Base-by-base conservation (phyloP, 2,113 vertebrate genomes). In the Cephalopterus ornatus region DNA sequence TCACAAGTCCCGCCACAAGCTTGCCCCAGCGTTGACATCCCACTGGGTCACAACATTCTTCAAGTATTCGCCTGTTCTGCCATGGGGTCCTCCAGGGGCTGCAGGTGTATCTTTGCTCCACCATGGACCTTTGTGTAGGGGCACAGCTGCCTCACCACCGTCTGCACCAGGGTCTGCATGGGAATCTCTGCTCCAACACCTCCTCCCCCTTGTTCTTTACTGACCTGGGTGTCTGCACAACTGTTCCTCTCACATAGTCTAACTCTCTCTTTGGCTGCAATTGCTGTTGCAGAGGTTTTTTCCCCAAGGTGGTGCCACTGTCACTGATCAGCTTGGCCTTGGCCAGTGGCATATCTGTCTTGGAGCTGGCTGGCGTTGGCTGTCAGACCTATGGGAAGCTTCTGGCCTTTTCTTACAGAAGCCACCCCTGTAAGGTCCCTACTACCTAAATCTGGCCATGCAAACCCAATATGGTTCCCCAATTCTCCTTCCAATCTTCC, bases 81-180 rank as follows among this genome's bases (percentile, higher is more conserved):
- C 1, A 0, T 56, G 33, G 15, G 19, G 14, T 37, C 42, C 30
- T 74, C n/a, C 15, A 14, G 0, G 1, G 49, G 21, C 30, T 66
- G 50, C 59, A 53, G 22, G 26, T 59, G 21, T 14, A 22, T 13
- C 18, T 44, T 33, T 83, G 55, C 28, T 52, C 37, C 14, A 8
- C 14, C 21, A 7, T 41, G 37, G 17, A 32, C 24, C 12, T 39
- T 10, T 35, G 1, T 35, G 39, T 50, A 32, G 44, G 37, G 24
- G 62, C 7, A 23, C 49, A 76, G 33, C 63, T 77, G 26, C 22
- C 50, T 65, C 42, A 23, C 23, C 53, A 2, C 33, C 18, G 41
- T 22, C 50, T 72, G 20, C 37, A 33, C 37, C 75, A 41, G 4
- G 18, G 26, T 19, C 46, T 71, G 20, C 37, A 22, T 33, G 39